Evolutionary conservation across 2,113 vertebrate species (phyloP).

Genomic region (Bufo gargarizans): DNA sequence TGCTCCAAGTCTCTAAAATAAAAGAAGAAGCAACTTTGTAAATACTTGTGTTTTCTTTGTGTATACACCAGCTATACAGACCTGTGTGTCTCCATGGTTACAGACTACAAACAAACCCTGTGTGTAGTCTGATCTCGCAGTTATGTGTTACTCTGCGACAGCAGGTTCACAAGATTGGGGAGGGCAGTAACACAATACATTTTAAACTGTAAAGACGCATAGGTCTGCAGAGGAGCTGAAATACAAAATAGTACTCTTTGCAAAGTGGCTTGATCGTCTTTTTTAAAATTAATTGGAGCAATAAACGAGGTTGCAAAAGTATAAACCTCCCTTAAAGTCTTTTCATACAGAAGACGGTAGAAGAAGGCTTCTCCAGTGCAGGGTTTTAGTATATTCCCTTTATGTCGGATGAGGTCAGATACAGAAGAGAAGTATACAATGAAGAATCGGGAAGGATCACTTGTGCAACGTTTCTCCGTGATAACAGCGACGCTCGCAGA

Average conservation of each 20-base stretch:
- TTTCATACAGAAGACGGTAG: neutral
- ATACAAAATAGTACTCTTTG: neutral
- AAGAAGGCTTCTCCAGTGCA: neutral
- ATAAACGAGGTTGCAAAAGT: neutral
- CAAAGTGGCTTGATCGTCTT: neutral
- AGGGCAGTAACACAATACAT: neutral
- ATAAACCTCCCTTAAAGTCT: neutral
- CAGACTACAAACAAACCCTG: neutral
- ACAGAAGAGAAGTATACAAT: neutral
- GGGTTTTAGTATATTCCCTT: neutral
- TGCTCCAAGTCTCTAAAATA: neutral
- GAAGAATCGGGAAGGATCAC: neutral
- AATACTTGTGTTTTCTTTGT: neutral
- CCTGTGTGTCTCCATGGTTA: neutral
- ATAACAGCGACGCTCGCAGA: neutral
- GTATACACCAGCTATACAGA: neutral
- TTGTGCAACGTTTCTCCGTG: neutral
- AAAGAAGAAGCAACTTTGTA: neutral
- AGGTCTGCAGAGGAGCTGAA: neutral
- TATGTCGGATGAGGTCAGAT: neutral
- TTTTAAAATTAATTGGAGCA: neutral
- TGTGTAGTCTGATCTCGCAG: neutral
- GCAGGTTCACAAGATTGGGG: neutral
- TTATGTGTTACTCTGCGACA: neutral
- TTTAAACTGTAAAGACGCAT: neutral